Base-by-base conservation (phyloP, 1,140 invertebrate species). In the Drosophila ohnishii region DNA sequence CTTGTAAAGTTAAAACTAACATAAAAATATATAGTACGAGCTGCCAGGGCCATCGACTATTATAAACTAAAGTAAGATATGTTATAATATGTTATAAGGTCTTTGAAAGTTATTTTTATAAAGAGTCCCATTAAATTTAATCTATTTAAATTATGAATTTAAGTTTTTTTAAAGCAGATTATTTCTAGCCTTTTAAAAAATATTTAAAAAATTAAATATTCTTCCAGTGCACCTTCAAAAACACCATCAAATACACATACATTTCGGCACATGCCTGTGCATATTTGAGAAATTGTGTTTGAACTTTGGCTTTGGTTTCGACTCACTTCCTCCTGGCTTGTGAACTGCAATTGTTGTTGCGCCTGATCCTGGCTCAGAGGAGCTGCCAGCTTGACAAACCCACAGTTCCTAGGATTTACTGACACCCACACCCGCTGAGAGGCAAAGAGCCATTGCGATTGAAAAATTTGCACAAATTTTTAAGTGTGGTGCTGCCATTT, bases 261-360 rank as follows among this genome's bases (percentile, higher is more conserved):
- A 61, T 56, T 25, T 42, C 74, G 71, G 78, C 63, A 79, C 75
- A 75, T 76, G 67, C 60, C 64, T 65, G 37, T 73, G 79, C 75
- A 82, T 87, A 76, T 82, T 83, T 83, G 79, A 87, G 79, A 78
- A 83, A 87, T 87, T 87, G 79, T 87, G 84, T 87, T 87, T 87
- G 79, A 87, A 88, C 83, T 87, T 83, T 87, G 84, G 62, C 83
- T 87, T 87, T 87, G 84, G 84, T 86, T 86, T 65, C 66, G 75
- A 76, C 79, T 73, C 67, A 55, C 51, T 79, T 70, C 35, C 66
- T 72, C 1, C 42, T 51, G 64, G 77, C 73, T 69, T 77, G 66
- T 63, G 76, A 84, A 77, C 62, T 83, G 72, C 71, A 71, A 63
- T 80, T 79, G 63, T 55, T 70, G 39, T 44, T 74, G 28, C 9